Evolutionary conservation across 2,797 vertebrate species (phyloP).

Genomic region (Amblyraja radiata): DNA sequence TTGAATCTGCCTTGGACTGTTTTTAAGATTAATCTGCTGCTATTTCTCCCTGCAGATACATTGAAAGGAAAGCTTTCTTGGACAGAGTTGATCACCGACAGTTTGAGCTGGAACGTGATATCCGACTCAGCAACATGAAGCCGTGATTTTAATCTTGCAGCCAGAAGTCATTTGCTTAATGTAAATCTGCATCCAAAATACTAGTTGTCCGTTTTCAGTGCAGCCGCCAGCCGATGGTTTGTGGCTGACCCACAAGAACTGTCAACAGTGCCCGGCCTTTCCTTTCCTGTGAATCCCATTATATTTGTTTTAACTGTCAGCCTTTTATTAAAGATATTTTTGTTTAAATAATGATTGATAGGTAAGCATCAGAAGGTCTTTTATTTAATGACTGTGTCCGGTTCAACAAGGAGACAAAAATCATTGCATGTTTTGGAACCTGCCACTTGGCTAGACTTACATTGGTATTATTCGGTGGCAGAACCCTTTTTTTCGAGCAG

Average conservation of each 20-base stretch:
- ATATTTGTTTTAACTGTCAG: slow-evolving; percentile 13
- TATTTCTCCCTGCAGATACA: slow-evolving; percentile 65
- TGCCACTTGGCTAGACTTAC: neutral
- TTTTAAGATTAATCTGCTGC: neutral
- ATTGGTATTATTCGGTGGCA: neutral
- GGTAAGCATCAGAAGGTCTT: neutral
- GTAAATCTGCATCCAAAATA: slow-evolving; percentile 41
- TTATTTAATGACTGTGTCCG: neutral
- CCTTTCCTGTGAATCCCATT: neutral
- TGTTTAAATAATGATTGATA: neutral
- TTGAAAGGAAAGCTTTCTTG: slow-evolving; percentile 91
- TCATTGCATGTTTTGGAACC: slow-evolving; percentile 17
- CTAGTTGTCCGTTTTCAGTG: neutral
- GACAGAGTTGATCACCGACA: slow-evolving; percentile 90
- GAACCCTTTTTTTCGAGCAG: neutral
- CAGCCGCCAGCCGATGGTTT: neutral
- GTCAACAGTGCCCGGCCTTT: neutral
- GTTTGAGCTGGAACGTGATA: slow-evolving; percentile 82
- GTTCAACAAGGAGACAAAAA: slow-evolving; percentile 16
- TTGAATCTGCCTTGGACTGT: neutral
- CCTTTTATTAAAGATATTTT: slow-evolving; percentile 5
- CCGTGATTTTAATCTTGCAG: slow-evolving; percentile 55
- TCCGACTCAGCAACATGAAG: slow-evolving; percentile 86
- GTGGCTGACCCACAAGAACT: neutral
- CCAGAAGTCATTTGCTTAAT: slow-evolving; percentile 41